These are phyloP conservation scores for Centroberyx gerrardi DNA, from an alignment of 2,797 vertebrate species.

Conservation along the genomic window DNA sequence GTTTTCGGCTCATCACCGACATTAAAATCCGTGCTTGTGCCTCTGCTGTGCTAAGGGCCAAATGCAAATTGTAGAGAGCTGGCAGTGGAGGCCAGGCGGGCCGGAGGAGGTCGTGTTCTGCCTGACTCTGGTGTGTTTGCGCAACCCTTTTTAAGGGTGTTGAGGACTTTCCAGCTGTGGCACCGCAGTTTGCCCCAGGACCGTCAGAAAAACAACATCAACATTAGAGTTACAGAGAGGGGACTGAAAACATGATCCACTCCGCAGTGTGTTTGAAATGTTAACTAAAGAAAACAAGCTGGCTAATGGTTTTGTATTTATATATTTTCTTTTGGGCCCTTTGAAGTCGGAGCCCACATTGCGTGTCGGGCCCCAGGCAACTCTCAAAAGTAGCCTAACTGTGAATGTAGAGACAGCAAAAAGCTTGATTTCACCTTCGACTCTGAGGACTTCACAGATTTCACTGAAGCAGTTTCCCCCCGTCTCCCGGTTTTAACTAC, in stretches of 20 bases:
- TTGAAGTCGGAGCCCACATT: constrained; percentile 79
- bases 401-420: constrained; percentile 71
- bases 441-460: constrained; percentile 39
- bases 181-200: constrained; percentile 58
- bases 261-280: constrained; percentile 83
- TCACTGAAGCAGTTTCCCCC: constrained; percentile 14
- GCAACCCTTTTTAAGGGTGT: constrained; percentile 60
- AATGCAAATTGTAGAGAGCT: constrained; percentile 69
- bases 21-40: constrained; percentile 63
- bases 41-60: constrained; percentile 52
- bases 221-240: constrained; percentile 60
- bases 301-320: constrained; percentile 86
- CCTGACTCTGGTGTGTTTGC: constrained; percentile 61
- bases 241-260: constrained; percentile 78
- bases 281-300: constrained; percentile 86
- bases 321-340: constrained; percentile 84
- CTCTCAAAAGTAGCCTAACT: constrained; percentile 61
- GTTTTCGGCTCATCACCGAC: constrained; percentile 51
- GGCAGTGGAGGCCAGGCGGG: constrained; percentile 34
- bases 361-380: constrained; percentile 67
- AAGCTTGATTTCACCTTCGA: constrained; percentile 65
- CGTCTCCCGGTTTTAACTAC: constrained; percentile 5
- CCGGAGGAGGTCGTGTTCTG: constrained; percentile 56
- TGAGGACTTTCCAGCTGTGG: constrained; percentile 70
- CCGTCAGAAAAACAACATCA: constrained; percentile 78